A percentile compares a stretch with the other conserved stretches of the same genome.
phyloP scores from a whole-genome alignment of 2,113 vertebrate species.

The Tinamus guttatus region DNA sequence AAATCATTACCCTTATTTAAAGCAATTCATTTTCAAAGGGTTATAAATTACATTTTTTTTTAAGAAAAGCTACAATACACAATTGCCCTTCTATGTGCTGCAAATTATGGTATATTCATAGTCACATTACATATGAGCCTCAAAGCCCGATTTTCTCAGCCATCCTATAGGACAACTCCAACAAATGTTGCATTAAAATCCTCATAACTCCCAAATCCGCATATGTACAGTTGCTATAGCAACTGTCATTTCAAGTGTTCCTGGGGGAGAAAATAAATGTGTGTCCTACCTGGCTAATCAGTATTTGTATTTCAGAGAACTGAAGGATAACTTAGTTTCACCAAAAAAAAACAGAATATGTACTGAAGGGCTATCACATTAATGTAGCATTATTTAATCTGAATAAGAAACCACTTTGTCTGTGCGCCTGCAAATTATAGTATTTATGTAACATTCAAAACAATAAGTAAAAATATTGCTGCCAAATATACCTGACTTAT shows the following conservation, averaged over 20 bases:
- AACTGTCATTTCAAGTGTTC: conserved; percentile 64
- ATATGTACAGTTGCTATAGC: conserved; percentile 48
- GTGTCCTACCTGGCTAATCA: conserved; percentile 58
- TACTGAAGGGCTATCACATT: neutral
- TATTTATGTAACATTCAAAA: conserved; percentile 38
- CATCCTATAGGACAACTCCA: neutral
- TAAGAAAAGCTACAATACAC: neutral
- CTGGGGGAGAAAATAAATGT: conserved; percentile 49
- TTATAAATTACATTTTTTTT: neutral
- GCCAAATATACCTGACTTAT: neutral
- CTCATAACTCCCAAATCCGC: conserved; percentile 36
- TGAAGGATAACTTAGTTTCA: conserved; percentile 24
- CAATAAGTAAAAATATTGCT: conserved; percentile 3
- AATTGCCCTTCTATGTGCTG: neutral
- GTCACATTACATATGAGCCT: neutral
- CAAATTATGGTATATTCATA: neutral
- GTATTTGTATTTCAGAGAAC: conserved; percentile 47
- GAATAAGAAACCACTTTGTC: neutral
- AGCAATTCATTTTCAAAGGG: neutral
- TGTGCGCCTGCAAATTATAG: conserved; percentile 4
- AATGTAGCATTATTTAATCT: conserved; percentile 60
- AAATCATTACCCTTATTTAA: neutral
- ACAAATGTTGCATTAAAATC: conserved; percentile 26
- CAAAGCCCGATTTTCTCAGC: neutral
- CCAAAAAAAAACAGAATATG: conserved; percentile 18